Base-by-base conservation (phyloP, 2,797 vertebrate genomes). In the Chaetodon trifasciatus region DNA sequence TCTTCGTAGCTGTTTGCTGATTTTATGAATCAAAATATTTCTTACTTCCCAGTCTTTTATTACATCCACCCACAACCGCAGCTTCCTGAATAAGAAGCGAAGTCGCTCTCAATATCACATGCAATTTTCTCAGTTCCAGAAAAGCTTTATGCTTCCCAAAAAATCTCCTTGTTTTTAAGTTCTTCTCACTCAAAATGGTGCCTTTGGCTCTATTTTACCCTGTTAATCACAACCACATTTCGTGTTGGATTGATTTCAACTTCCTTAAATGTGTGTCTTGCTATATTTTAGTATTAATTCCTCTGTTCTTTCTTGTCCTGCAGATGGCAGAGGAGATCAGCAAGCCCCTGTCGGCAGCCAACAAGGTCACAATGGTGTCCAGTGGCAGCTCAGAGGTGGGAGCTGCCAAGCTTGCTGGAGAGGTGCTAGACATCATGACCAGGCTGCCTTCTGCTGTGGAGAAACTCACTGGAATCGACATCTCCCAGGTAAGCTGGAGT, bases 311-410 rank as follows among this genome's bases (percentile, higher is more conserved):
- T 78, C 50, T 58, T 42, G 8, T 70, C 32, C 58, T 70, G 2
- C 80, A 98, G 97, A 96, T 98, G 76, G 97, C 97, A 0, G 97
- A 97, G 32, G 97, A 97, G 92, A 97, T 98, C 93, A 97, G 95
- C 91, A 96, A 88, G 87, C 97, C 97, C 0, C 89, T 98, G 87
- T 93, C 90, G 0, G 49, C 67, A 0, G 93, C 95, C 66, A 90
- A 95, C 57, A 98, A 98, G 93, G 77, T 98, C 79, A 98, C 97
- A 21, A 96, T 98, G 95, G 95, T 98, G 75, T 98, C 97, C 78
- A 98, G 97, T 0, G 97, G 97, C 0, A 90, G 91, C 17, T 92
- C 95, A 0, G 95, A 97, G n/a, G 86, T 98, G 47, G 97, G 97
- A 23, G 96, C 95, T 0, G 84, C 97, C 83, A 98, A 97, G 79